Evolutionary conservation across 2,888 invertebrate species (phyloP).

Genomic region (Melinaea menophilus): DNA sequence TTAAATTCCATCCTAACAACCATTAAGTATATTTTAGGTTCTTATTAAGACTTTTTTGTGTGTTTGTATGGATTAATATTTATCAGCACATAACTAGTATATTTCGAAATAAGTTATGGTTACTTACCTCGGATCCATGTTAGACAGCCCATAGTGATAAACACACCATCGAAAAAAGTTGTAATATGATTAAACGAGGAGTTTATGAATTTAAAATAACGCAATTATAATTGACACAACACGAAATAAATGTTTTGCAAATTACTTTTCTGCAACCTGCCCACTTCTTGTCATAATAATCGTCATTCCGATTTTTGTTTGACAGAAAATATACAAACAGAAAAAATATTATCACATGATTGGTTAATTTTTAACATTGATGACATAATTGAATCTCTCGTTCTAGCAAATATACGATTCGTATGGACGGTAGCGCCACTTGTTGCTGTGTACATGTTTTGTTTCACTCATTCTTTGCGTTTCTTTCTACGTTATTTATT

Average conservation of each 20-base stretch:
- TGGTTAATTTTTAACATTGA: constrained; percentile 17
- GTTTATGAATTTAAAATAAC: neutral
- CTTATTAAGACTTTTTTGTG: too few species aligned
- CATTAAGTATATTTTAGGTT: too few species aligned
- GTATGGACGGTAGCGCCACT: constrained; percentile 15
- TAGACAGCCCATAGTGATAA: constrained; percentile 64
- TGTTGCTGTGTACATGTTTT: constrained; percentile 10
- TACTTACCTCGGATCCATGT: constrained; percentile 72
- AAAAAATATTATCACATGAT: constrained; percentile 22
- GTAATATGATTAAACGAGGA: neutral
- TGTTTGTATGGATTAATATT: neutral
- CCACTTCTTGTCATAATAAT: constrained; percentile 23
- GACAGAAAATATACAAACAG: constrained; percentile 21
- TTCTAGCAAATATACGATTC: constrained; percentile 4
- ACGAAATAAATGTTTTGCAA: constrained; percentile 19
- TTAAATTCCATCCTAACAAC: too few species aligned
- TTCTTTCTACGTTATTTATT: neutral
- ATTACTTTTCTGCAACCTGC: constrained; percentile 18
- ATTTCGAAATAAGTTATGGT: constrained; percentile 20
- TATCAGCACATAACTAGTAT: neutral
- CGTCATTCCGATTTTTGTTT: constrained; percentile 16
- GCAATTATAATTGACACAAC: constrained; percentile 1
- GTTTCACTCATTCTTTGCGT: constrained; percentile 1
- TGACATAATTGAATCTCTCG: constrained; percentile 9
- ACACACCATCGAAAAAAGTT: constrained; percentile 43